Evolutionary conservation across 2,797 vertebrate species (phyloP), one percentile per base, ranked within the genome.

Genomic region (Aselliscus stoliczkanus): DNA sequence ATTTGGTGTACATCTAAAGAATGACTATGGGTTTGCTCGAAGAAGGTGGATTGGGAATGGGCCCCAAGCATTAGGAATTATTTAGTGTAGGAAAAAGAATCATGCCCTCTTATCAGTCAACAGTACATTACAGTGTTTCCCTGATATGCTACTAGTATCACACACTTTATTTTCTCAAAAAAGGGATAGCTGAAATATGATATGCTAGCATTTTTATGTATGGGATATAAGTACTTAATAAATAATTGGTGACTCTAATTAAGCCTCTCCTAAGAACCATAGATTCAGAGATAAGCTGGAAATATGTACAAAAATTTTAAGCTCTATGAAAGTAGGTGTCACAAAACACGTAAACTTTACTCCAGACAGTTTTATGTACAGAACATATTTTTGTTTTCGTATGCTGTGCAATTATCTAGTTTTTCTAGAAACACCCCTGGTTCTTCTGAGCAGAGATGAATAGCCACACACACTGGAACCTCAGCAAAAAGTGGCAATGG

Each of bases 301-400:
- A 96, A 29, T 76, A 17, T 89, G n/a, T 52, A 83, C 44, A 79
- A 50, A 94, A 82, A 60, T n/a, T 92, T n/a, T n/a, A 83, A 94
- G 50, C 47, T 82, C 47, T 82, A 4, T 80, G 79, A 77, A 84
- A 76, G 25, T 34, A 75, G 27, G 3, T 93, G 18, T 76, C 58
- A 82, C 12, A 31, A 70, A 67, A 54, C 15, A 84, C 15, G 31
- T 17, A 31, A 4, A 39, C 82, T 80, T 80, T 52, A 77, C 44
- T 76, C 17, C 29, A 90, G 58, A 88, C 29, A 72, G n/a, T 75
- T 79, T 93, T 77, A 67, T 31, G 52, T 62, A 67, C 42, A 88
- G 60, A 90, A 75, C 44, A 23, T 56, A 39, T 34, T 82, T 83
- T 88, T 62, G 27, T 62, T 90, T 64, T 72, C 34, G 44, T 12